phyloP scores from a whole-genome alignment of 1,140 invertebrate genomes.

The Mesaphorura yosii region DNA sequence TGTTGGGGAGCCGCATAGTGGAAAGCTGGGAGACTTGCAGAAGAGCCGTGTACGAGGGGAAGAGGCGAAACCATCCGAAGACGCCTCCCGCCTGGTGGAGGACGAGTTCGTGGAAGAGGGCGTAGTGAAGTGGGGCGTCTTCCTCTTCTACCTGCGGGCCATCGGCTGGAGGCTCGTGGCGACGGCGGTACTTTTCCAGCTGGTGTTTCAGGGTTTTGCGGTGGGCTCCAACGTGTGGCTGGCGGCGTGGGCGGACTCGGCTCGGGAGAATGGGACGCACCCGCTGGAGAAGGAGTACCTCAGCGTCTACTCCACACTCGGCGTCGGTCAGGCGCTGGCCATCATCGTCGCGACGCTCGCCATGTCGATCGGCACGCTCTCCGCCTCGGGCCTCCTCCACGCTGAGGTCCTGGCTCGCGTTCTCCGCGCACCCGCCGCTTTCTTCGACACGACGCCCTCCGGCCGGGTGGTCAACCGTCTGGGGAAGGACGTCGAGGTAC shows the following conservation, averaged over 20 bases:
- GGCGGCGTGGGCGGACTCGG: conserved; percentile 18
- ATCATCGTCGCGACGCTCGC: background rate
- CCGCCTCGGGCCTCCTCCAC: conserved; percentile 4
- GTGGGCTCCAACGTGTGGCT: conserved; percentile 18
- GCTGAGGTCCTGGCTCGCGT: background rate
- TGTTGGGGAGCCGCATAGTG: too few relatives aligned
- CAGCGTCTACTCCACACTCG: conserved; percentile 73
- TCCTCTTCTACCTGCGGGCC: background rate
- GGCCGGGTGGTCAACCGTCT: conserved; percentile 11
- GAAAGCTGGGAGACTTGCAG: too few relatives aligned
- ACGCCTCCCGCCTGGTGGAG: too few relatives aligned
- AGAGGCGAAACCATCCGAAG: too few relatives aligned
- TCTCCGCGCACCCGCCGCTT: background rate
- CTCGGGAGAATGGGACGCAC: background rate
- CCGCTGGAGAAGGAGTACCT: conserved; percentile 60
- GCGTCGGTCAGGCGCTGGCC: conserved; percentile 53
- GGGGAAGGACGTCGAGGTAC: conserved; percentile 6
- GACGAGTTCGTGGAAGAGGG: background rate
- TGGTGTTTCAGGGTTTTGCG: conserved; percentile 9
- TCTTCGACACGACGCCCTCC: conserved; percentile 5
- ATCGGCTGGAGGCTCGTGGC: background rate
- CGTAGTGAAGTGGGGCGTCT: background rate
- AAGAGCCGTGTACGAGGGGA: too few relatives aligned
- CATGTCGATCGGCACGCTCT: background rate
- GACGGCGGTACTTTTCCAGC: background rate